Conservation (phyloP, 1,140 invertebrate genomes). For the Leptoteleia sp. region DNA sequence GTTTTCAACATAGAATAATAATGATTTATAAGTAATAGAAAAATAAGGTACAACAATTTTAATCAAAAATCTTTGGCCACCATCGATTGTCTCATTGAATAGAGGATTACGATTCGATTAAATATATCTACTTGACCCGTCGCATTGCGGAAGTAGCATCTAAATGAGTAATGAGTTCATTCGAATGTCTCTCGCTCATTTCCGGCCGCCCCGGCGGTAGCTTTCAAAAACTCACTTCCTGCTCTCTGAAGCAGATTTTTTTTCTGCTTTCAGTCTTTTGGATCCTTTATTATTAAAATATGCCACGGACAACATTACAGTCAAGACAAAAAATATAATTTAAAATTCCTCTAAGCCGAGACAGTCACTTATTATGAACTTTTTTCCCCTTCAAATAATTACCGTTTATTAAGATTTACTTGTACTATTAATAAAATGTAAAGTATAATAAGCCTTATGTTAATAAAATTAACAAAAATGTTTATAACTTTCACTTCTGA, state of each 20-base stretch:
- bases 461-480: too few relatives aligned
- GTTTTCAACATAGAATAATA: too few relatives aligned
- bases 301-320: slow-evolving; percentile 60
- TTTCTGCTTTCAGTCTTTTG: slow-evolving; percentile 65
- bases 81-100: slow-evolving; percentile 23
- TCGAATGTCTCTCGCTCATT: slow-evolving; percentile 74
- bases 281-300: slow-evolving; percentile 72
- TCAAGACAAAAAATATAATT: slow-evolving; percentile 55
- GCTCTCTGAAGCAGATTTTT: slow-evolving; percentile 68
- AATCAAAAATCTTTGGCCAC: too few relatives aligned
- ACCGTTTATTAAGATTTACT: slow-evolving; percentile 19
- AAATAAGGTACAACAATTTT: too few relatives aligned
- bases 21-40: too few relatives aligned
- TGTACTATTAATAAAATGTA: not conserved
- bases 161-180: slow-evolving; percentile 76
- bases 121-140: slow-evolving; percentile 62
- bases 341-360: slow-evolving; percentile 51
- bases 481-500: too few relatives aligned
- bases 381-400: slow-evolving; percentile 29
- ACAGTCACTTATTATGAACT: slow-evolving; percentile 32
- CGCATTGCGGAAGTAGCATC: slow-evolving; percentile 66
- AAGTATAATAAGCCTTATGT: too few relatives aligned
- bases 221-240: slow-evolving; percentile 69
- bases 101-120: slow-evolving; percentile 54
- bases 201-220: slow-evolving; percentile 67